phyloP scores from a whole-genome alignment of 35 echinoderm and acorn worm genomes.

The Hemicentrotus pulcherrimus region DNA sequence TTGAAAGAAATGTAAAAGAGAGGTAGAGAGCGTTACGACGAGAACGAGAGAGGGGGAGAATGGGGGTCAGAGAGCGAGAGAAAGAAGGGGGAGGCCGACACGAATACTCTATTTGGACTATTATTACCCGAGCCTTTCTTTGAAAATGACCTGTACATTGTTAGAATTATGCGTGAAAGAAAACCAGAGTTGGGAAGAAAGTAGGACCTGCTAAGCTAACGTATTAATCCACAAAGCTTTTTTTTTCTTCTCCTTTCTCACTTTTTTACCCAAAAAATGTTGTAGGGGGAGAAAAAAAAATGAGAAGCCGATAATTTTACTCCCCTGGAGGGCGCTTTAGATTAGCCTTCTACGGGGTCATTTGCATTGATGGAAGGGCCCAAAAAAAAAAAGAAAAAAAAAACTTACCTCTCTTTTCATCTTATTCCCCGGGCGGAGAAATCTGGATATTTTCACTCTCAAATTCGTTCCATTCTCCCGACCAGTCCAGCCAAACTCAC shows the following conservation, averaged over 20 bases:
- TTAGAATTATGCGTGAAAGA: background rate
- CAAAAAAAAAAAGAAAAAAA: background rate
- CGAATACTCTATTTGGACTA: background rate
- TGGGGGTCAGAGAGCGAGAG: too few relatives aligned
- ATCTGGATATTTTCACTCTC: conserved; percentile 33
- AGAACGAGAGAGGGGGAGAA: too few relatives aligned
- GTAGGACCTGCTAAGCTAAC: background rate
- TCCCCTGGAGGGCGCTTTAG: background rate
- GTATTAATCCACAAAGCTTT: background rate
- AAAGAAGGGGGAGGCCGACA: too few relatives aligned
- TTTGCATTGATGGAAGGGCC: background rate
- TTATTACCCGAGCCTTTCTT: background rate
- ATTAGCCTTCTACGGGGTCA: conserved; percentile 9
- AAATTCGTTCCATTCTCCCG: conserved; percentile 7
- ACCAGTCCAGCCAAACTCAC: background rate
- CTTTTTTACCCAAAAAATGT: background rate
- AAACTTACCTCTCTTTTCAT: background rate
- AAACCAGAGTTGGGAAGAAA: background rate
- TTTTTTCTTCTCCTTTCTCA: background rate
- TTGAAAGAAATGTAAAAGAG: too few relatives aligned
- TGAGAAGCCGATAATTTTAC: conserved; percentile 39
- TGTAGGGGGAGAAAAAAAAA: background rate
- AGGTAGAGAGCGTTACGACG: too few relatives aligned
- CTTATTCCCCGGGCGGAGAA: conserved; percentile 1
- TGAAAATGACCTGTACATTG: background rate